Evolutionary conservation across 2,797 vertebrate genomes (phyloP), one percentile per base, ranked within the genome.

Genomic region (Tolypeutes matacus): DNA sequence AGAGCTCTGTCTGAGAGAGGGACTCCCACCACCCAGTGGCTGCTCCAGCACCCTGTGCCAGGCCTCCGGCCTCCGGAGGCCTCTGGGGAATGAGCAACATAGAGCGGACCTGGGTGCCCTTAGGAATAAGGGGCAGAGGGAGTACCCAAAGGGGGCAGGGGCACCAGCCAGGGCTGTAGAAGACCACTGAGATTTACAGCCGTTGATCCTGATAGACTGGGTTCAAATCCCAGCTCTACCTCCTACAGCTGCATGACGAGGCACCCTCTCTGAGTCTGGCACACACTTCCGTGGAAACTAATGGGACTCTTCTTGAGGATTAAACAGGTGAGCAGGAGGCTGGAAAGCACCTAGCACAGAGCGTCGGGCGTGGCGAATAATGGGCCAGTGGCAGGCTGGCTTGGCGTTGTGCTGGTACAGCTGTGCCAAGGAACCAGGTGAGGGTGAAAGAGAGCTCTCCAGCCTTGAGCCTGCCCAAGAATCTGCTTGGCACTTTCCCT

Each of bases 391-490:
- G 46, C 8, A 49, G 20, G n/a, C 60, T 76, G 15, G 0, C 1
- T 4, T 4, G 36, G 10, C 13, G 0, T 17, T n/a, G 51, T 13
- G 8, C 80, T 20, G 51, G 39, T 49, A 9, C 69, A 58, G 94
- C 29, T 77, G 34, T 34, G 39, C 31, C 0, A 0, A 42, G 8
- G 34, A 70, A 10, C 60, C 42, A 27, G 70, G 89, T 12, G 13
- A 25, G 36, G 78, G 49, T 69, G 73, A 58, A 21, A 18, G 67
- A 77, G 85, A 42, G 64, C 31, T 92, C 93, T 81, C 49, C 49
- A 69, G 75, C 42, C 73, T 46, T 39, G 13, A 9, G n/a, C 85
- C 78, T 93, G 27, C 85, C 91, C 77, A 78, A 85, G 86, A 94
- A 77, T 73, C 78, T 34, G 70, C 34, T 0, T 89, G 91, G 53